These are phyloP conservation scores for Aphaenogaster floridana DNA, from an alignment of 1,140 invertebrate genomes.

Conservation along the genomic window DNA sequence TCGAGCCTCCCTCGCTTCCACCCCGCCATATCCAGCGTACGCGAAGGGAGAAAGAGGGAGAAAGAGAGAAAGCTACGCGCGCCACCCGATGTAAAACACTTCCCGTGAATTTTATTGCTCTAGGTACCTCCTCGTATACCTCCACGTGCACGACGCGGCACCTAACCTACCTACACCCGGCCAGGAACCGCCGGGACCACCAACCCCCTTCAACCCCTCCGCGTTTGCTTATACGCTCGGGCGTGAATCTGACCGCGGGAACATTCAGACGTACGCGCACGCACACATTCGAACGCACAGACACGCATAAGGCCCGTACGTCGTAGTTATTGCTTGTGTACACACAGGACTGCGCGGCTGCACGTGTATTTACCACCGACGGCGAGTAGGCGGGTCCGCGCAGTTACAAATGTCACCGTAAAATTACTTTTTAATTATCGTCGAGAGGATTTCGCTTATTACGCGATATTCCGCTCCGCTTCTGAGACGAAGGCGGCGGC, in stretches of 20 bases:
- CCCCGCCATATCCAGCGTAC: constrained; percentile 58
- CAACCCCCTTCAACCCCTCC: constrained; percentile 21
- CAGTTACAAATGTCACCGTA: constrained; percentile 76
- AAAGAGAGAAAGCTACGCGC: constrained; percentile 68
- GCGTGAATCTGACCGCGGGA: constrained; percentile 45
- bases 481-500: constrained; percentile 45
- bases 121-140: constrained; percentile 69
- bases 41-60: constrained; percentile 68
- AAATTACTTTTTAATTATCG: constrained; percentile 85
- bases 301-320: background rate
- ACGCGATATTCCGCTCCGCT: constrained; percentile 73
- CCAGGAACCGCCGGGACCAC: constrained; percentile 52
- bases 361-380: constrained; percentile 64
- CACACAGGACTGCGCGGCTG: constrained; percentile 36
- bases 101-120: constrained; percentile 85
- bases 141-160: constrained; percentile 40
- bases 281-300: background rate
- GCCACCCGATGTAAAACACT: constrained; percentile 83
- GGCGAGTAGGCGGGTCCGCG: constrained; percentile 48
- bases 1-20: constrained; percentile 75
- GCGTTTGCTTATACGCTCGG: constrained; percentile 67
- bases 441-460: constrained; percentile 82
- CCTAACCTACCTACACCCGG: constrained; percentile 59
- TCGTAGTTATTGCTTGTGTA: constrained; percentile 63
- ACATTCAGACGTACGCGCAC: constrained; percentile 38